Base-by-base conservation (phyloP, 2,113 vertebrate species). In the Trinectes maculatus region DNA sequence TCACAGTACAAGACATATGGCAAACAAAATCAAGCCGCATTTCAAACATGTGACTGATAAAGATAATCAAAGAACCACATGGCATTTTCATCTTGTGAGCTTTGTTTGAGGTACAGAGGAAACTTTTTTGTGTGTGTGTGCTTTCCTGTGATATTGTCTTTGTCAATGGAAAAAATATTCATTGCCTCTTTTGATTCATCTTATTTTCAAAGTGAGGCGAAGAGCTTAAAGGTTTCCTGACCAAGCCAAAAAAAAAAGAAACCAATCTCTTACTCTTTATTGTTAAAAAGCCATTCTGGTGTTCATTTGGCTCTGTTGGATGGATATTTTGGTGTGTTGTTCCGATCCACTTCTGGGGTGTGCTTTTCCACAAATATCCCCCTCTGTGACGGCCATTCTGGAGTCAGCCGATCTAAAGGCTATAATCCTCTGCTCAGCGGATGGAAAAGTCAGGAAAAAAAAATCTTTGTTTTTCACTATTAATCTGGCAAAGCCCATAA, bases 381-480 rank as follows among this genome's bases (percentile, higher is more conserved):
- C 82, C 79, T 60, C 54, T 48, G 80, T 80, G 81, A 77, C 9
- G 51, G 70, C 58, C 67, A 71, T 81, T 60, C 59, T 79, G 71
- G 69, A 82, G 67, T 66, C 75, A 82, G 71, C 67, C 43, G 19
- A 79, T 85, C 60, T 58, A 69, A 85, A 75, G 44, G 79, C 78
- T 66, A 68, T 91, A 89, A 88, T 88, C 89, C 85, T 80, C 65
- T 68, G 63, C 66, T 85, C 74, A 68, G 44, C 3, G 37, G 77
- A 80, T 71, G 63, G 71, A 88, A 87, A 84, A 80, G 74, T 77
- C 64, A 25, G 19, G 24, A 82, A 84, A 85, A 88, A n/a, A 80
- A 86, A 89, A 57, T 83, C 77, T 73, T 78, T 89, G 85, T 87
- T 87, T 89, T 84, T 77, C 69, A 71, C 43, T 53, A 80, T 84